Evolutionary conservation across 2,888 invertebrate species (phyloP).

Genomic region (Imbricaverruca yamaguchii): DNA sequence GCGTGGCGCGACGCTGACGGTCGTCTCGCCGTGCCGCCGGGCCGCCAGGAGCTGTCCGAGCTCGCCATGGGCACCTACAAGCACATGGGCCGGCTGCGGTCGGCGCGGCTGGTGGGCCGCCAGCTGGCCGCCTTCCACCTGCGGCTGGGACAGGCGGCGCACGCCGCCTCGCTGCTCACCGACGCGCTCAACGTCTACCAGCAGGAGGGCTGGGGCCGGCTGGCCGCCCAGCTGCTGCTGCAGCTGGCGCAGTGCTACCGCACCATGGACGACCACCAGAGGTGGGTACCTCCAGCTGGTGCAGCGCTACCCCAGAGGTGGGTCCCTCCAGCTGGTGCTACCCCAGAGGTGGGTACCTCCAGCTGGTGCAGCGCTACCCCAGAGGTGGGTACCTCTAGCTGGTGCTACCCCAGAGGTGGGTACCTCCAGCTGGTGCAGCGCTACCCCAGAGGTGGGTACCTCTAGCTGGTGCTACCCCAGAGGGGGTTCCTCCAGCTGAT

Average conservation of each 20-base stretch:
- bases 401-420: too few relatives aligned
- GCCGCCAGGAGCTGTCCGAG: slow-evolving; percentile 70
- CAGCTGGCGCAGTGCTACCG: slow-evolving; percentile 78
- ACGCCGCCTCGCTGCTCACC: slow-evolving; percentile 78
- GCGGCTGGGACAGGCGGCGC: slow-evolving; percentile 68
- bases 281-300: slow-evolving; percentile 38
- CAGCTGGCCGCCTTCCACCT: slow-evolving; percentile 87
- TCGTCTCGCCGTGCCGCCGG: too few relatives aligned
- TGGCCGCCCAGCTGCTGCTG: slow-evolving; percentile 73
- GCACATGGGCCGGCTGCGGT: slow-evolving; percentile 75
- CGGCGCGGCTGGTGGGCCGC: slow-evolving; percentile 78
- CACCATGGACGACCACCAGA: slow-evolving; percentile 66
- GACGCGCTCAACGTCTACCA: slow-evolving; percentile 79
- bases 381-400: too few relatives aligned
- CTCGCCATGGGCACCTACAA: slow-evolving; percentile 94
- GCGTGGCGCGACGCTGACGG: too few relatives aligned
- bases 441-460: too few relatives aligned
- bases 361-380: too few relatives aligned
- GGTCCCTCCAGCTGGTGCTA: too few relatives aligned
- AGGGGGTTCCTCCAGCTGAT: too few relatives aligned
- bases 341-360: too few relatives aligned
- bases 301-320: too few relatives aligned
- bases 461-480: too few relatives aligned
- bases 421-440: too few relatives aligned
- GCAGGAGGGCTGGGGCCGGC: slow-evolving; percentile 76